These are phyloP conservation scores for Coreius guichenoti DNA, from an alignment of 2,797 vertebrate genomes.

Conservation along the genomic window DNA sequence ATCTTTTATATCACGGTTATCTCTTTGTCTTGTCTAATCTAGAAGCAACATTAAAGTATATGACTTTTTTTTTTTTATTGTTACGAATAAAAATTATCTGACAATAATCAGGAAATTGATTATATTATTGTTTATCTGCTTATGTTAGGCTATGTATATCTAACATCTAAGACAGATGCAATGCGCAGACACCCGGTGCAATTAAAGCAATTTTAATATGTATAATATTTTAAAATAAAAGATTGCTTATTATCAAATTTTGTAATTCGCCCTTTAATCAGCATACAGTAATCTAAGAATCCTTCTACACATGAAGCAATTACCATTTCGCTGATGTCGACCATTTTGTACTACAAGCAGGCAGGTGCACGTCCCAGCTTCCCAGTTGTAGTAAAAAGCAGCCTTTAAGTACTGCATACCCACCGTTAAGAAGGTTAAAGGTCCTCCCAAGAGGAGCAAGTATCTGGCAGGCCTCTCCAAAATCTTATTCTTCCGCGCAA, in stretches of 20 bases:
- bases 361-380: conserved; percentile 81
- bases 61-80: neutral
- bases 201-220: neutral
- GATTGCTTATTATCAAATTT: neutral
- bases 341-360: conserved; percentile 77
- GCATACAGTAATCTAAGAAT: conserved; percentile 21
- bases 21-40: neutral
- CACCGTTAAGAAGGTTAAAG: conserved; percentile 85
- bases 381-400: conserved; percentile 72
- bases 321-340: conserved; percentile 60
- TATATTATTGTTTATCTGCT: neutral
- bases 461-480: conserved; percentile 86
- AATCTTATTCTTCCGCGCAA: conserved; percentile 82
- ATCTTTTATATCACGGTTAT: neutral
- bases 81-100: no score
- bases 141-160: neutral
- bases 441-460: conserved; percentile 85
- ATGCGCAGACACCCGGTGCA: neutral
- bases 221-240: neutral
- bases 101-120: neutral
- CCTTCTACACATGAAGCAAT: conserved; percentile 39
- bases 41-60: neutral
- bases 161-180: neutral
- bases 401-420: conserved; percentile 80
- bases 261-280: conserved; percentile 1